Evolutionary conservation across 2,888 invertebrate genomes (phyloP), one percentile per base, ranked within the genome.

Genomic region (Pristionchus arcanus): DNA sequence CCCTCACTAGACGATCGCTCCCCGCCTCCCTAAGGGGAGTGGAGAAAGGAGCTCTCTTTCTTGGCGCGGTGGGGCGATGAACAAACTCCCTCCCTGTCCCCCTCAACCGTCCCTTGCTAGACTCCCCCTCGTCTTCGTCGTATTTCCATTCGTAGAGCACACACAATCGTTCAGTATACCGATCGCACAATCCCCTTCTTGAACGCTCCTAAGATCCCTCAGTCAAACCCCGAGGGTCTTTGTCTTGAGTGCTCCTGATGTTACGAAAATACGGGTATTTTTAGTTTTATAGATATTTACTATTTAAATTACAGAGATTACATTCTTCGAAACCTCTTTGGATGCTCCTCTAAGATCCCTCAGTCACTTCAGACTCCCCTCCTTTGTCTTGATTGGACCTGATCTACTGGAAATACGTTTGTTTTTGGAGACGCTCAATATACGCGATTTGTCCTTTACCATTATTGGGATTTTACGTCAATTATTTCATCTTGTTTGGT

Each of bases 121-220:
- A 28, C 49, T 31, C 86, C 63, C n/a, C n/a, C 66, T 66, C n/a
- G n/a, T 55, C 53, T 28, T 83, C 83, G 16, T 42, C 55, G 42
- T n/a, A 81, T 53, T 49, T 55, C 31, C 42, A 49, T 49, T 49
- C 42, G 9, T 49, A 37, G 15, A 31, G 81, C 16, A 55, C 31
- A 84, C 55, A 84, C 59, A 55, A 55, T 84, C 81, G 81, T 84
- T 63, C 59, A 84, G 84, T 59, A 53, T 83, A 83, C 83, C 83
- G 53, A n/a, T 49, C 83, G 15, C 25, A 9, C 13, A 25, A 21
- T 28, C 28, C 19, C 28, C 31, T 34, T n/a, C 83, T 55, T 28
- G 53, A 31, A 53, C 55, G 83, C 21, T 25, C 83, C 53, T 16
- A 28, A 5, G 31, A 28, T 53, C 28, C 5, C 81, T 81, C n/a